Conservation (phyloP, 2,888 invertebrate genomes). For the Campoplex nolae region DNA sequence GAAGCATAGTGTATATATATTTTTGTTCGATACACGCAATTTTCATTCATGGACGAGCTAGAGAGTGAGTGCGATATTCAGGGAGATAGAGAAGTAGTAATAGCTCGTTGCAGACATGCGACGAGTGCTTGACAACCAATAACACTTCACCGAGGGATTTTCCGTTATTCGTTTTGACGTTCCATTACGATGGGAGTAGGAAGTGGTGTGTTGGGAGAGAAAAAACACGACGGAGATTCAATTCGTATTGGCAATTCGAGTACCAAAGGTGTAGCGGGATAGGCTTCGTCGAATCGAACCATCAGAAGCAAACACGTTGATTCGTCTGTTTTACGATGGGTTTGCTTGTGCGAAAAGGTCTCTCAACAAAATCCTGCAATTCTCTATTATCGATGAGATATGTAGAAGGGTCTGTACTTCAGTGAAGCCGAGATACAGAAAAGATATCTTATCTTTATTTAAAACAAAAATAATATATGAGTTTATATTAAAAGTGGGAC, state of each 20-base stretch:
- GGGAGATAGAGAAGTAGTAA: constrained; percentile 17
- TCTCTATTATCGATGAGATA: background rate
- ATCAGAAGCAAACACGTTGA: constrained; percentile 10
- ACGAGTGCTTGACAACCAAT: constrained; percentile 65
- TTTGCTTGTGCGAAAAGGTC: background rate
- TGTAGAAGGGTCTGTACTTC: background rate
- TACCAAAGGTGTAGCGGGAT: background rate
- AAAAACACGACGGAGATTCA: background rate
- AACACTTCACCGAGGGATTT: constrained; percentile 53
- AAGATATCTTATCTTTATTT: background rate
- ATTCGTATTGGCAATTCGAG: constrained; percentile 5
- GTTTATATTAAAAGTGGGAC: constrained; percentile 8
- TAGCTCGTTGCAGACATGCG: constrained; percentile 15
- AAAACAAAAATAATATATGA: background rate
- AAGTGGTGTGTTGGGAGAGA: background rate
- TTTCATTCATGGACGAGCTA: constrained; percentile 24
- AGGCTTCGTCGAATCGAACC: constrained; percentile 21
- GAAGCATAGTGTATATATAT: background rate
- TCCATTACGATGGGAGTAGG: constrained; percentile 37
- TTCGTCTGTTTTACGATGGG: background rate
- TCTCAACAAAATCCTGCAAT: background rate
- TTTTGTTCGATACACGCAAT: background rate
- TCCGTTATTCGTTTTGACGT: constrained; percentile 64
- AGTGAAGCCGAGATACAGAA: background rate
- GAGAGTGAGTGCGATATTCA: background rate